These are phyloP conservation scores for Mungos mungo DNA, from an alignment of 2,113 vertebrate genomes.

Conservation along the genomic window DNA sequence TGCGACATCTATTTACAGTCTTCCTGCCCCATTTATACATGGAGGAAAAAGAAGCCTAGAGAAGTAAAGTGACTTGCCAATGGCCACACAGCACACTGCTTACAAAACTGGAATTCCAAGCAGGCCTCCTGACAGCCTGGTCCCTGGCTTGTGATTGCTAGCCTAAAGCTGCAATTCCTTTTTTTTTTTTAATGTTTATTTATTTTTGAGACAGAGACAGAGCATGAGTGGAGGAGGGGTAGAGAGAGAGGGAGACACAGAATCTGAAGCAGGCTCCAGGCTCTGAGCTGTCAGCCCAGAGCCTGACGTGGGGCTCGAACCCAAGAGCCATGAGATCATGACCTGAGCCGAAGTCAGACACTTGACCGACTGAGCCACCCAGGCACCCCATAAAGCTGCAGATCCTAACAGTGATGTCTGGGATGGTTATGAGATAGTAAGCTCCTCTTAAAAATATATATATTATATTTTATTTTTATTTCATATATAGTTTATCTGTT, in stretches of 20 bases:
- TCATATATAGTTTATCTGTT: not conserved
- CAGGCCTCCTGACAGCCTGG: not conserved
- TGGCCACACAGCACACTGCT: not conserved
- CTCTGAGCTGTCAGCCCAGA: too few species aligned
- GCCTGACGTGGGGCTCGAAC: too few species aligned
- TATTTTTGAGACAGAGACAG: too few species aligned
- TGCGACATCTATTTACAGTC: not conserved
- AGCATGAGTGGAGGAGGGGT: too few species aligned
- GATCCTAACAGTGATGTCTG: not conserved
- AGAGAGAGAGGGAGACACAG: too few species aligned
- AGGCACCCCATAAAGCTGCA: too few species aligned
- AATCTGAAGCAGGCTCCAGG: too few species aligned
- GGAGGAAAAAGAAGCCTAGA: not conserved
- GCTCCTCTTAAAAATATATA: not conserved
- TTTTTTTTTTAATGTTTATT: too few species aligned
- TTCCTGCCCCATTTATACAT: not conserved
- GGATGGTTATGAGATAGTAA: not conserved
- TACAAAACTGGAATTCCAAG: not conserved
- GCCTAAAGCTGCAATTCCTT: not conserved
- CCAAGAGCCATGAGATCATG: too few species aligned
- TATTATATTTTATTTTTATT: not conserved
- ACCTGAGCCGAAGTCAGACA: too few species aligned
- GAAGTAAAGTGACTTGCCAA: not conserved
- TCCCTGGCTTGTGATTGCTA: not conserved
- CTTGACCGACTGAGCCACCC: too few species aligned